Evolutionary conservation across 2,113 vertebrate species (phyloP), one percentile per base, ranked within the genome.

Genomic region (Benitochromis conjunctus): DNA sequence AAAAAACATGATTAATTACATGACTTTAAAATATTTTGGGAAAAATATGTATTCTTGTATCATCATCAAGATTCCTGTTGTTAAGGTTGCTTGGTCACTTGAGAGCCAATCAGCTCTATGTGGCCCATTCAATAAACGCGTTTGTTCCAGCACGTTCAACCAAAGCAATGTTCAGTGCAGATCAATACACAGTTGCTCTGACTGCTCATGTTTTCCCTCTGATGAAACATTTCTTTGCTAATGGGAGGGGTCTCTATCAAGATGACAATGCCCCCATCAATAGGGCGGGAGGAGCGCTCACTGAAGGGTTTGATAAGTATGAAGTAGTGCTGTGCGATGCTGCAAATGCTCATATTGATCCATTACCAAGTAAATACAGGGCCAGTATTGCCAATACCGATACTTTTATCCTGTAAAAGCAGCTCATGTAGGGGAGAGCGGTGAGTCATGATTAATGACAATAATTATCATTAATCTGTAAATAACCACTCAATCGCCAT

Each of bases 211-310:
- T 74, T 74, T 8, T 31, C 16, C 69, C 69, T 74, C 14, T 48
- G 9, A 11, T 48, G 24, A 74, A 74, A 51, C 43, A 74, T 51
- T 74, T 74, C 43, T 31, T 31, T 51, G 24, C 43, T 2, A 51
- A 74, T 1, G 4, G 43, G 24, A 74, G 16, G 16, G 9, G 1
- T 74, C 24, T 48, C 43, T 76, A 19, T 76, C 69, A 51, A 19
- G 18, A 51, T 31, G 2, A 76, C 69, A 51, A 48, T 31, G 16
- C 1, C 6, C 16, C 21, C 7, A 29, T 19, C 43, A 48, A 19
- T 29, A 19, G 43, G 43, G 69, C 1, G 0, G 24, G 21, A 26
- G 14, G 5, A 24, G 41, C 2, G 60, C 60, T 51, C 24, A 19
- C 43, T 19, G 69, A 74, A 74, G 14, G 43, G 43, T 48, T 69